Evolutionary conservation across 2,888 invertebrate genomes (phyloP), one percentile per base, ranked within the genome.

Genomic region (Euplagia quadripunctaria): DNA sequence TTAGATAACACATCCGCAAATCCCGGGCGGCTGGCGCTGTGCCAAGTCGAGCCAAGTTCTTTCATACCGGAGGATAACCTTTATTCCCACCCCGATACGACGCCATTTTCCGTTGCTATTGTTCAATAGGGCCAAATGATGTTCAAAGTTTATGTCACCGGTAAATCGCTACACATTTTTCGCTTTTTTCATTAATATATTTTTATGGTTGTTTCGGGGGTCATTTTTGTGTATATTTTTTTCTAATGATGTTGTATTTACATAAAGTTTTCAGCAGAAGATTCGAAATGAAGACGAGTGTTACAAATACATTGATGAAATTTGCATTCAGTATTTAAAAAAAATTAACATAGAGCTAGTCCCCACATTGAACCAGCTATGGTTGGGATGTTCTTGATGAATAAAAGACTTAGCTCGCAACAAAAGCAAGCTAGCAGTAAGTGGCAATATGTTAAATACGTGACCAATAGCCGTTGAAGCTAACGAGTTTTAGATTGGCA

Each of bases 1-100:
- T 85, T 85, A 80, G 52, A 72, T 79, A 84, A 83, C 78, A 83
- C 78, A 78, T 80, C 76, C 77, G 74, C 71, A 79, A 71, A 74
- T 83, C 76, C 72, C 71, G 68, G 78, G 66, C 75, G 73, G 52
- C 42, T 84, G 85, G 84, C 82, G 7, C 70, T 16, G 41, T 49
- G 83, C 84, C 84, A 85, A 84, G 42, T 67, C 61, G 41, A 64
- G 66, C 74, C 65, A 70, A 76, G 64, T 66, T 77, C 71, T 75
- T 71, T 65, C 55, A 74, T 64, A 49, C 65, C 64, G 49, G 64
- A 71, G 75, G 75, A 76, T 78, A 82, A 78, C 73, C 85, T 75
- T 70, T 82, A 83, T 85, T 75, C 72, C 75, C 55, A 43, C 52
- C 68, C 52, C 14, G 46, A 61, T 82, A 84, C n/a, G 80, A 77